Conservation (phyloP, 2,113 vertebrate genomes). For the Hippocampus guttulatus region DNA sequence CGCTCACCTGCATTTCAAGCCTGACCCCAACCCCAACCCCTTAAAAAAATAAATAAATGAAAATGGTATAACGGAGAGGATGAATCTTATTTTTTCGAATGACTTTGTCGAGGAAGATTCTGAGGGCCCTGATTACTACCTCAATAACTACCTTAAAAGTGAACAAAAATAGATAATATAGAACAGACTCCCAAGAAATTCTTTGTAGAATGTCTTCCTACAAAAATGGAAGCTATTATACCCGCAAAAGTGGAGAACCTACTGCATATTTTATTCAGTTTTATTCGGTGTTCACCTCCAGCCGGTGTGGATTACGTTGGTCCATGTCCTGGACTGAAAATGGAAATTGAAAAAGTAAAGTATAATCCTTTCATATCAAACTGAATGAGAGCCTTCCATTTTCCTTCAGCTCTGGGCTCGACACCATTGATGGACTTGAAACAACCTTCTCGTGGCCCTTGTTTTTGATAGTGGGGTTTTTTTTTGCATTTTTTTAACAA, state of each 20-base stretch:
- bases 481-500: slow-evolving; percentile 17
- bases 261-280: neutral
- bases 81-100: no score
- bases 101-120: no score
- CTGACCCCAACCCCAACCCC: no score
- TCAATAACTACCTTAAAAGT: no score
- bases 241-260: neutral
- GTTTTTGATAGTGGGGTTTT: slow-evolving; percentile 20
- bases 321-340: neutral
- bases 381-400: slow-evolving; percentile 4
- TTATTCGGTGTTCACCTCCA: neutral
- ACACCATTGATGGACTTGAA: slow-evolving; percentile 41
- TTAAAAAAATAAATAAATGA: no score
- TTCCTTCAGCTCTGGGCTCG: slow-evolving; percentile 16
- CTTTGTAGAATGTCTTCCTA: neutral
- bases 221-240: neutral
- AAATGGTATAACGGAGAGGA: no score
- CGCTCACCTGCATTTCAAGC: no score
- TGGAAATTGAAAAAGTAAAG: no score
- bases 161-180: no score
- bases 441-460: slow-evolving; percentile 32
- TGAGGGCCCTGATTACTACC: no score
- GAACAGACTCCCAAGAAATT: neutral
- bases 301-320: neutral
- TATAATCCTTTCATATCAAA: neutral